Evolutionary conservation across 1,140 invertebrate species (phyloP).

Genomic region (Chymomyza costata): DNA sequence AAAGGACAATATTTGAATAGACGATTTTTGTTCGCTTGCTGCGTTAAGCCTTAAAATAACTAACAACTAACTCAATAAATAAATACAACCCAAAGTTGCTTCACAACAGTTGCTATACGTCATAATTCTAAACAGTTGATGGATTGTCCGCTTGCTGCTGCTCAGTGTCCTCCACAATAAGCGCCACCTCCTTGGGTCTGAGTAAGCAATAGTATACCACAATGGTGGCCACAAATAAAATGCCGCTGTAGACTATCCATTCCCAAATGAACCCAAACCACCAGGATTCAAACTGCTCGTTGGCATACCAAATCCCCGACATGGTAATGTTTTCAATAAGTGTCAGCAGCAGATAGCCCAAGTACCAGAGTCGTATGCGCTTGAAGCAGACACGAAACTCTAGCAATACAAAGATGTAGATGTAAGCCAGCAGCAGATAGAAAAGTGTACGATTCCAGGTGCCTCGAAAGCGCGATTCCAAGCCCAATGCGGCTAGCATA

Average conservation of each 20-base stretch:
- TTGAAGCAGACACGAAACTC: slow-evolving; percentile 86
- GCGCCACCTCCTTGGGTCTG: slow-evolving; percentile 77
- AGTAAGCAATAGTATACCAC: slow-evolving; percentile 78
- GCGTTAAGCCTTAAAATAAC: no score
- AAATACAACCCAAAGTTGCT: slow-evolving; percentile 18
- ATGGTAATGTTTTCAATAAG: slow-evolving; percentile 81
- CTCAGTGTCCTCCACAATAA: slow-evolving; percentile 56
- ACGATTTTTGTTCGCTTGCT: no score
- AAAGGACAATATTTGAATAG: no score
- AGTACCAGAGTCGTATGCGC: slow-evolving; percentile 81
- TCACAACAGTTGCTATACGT: slow-evolving; percentile 18
- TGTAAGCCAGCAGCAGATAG: slow-evolving; percentile 81
- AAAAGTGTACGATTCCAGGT: slow-evolving; percentile 76
- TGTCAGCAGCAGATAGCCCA: slow-evolving; percentile 80
- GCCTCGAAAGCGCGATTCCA: slow-evolving; percentile 78
- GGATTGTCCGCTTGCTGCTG: slow-evolving; percentile 1
- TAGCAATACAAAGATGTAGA: slow-evolving; percentile 84
- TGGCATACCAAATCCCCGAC: slow-evolving; percentile 81
- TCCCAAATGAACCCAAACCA: slow-evolving; percentile 79
- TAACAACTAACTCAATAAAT: no score
- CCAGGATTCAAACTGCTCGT: slow-evolving; percentile 78
- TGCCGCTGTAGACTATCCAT: slow-evolving; percentile 76
- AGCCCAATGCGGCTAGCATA: slow-evolving; percentile 79
- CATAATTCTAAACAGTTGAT: slow-evolving; percentile 44
- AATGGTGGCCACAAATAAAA: slow-evolving; percentile 76